Percentiles rank a stretch among this genome's conserved stretches.
phyloP scores from a whole-genome alignment of 2,113 vertebrate genomes.

The Chrysemys picta region DNA sequence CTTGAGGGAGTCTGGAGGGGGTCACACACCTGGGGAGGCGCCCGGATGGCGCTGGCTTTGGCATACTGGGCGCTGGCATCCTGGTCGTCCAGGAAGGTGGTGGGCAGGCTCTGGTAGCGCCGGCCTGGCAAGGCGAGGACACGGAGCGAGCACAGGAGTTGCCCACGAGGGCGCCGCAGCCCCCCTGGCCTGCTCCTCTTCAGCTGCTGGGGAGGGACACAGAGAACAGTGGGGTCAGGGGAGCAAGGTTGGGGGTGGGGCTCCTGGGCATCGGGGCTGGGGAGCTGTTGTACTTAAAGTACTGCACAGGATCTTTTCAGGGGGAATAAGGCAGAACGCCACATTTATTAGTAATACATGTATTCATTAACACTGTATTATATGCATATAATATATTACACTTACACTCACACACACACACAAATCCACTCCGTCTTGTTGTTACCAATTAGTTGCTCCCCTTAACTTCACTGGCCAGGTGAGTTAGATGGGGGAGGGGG shows the following conservation, averaged over 20 bases:
- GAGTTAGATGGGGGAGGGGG: too few species aligned
- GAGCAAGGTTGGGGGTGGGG: background rate
- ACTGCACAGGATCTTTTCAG: too few species aligned
- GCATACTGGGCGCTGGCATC: background rate
- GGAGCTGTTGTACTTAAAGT: too few species aligned
- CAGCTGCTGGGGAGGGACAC: background rate
- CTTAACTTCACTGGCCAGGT: too few species aligned
- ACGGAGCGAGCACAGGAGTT: background rate
- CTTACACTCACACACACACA: too few species aligned
- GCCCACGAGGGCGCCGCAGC: background rate
- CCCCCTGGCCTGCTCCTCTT: background rate
- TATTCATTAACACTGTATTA: too few species aligned
- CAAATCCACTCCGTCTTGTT: too few species aligned
- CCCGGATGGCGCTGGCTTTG: background rate
- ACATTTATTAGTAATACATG: too few species aligned
- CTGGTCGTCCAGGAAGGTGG: background rate
- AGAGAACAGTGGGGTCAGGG: background rate
- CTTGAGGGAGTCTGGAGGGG: background rate
- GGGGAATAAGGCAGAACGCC: too few species aligned
- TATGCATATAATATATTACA: too few species aligned
- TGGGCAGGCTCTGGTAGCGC: slow-evolving; percentile 10
- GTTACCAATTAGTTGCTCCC: too few species aligned
- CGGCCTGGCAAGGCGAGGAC: background rate
- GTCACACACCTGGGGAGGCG: background rate
- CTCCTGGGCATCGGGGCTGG: background rate